Evolutionary conservation across 2,797 vertebrate genomes (phyloP), one percentile per base, ranked within the genome.

Genomic region (Gymnoscopelus microlampas): DNA sequence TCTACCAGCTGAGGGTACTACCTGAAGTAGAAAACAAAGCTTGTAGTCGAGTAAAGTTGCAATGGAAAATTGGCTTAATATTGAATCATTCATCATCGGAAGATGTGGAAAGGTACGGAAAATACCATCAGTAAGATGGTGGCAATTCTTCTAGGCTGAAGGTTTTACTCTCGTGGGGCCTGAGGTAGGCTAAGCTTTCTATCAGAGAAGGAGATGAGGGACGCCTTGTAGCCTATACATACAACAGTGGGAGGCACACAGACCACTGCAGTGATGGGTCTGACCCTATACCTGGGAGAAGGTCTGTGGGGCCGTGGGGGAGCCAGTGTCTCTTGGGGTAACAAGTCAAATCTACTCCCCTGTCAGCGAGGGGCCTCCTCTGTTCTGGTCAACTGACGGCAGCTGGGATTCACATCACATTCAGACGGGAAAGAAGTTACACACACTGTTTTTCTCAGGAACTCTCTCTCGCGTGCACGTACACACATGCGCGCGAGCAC

Each of bases 401-500:
- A 53, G 60, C 71, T 82, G 81, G 68, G 49, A 70, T 82, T 79
- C 65, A 60, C 64, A 78, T 79, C 67, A 67, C 59, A 48, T 74
- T 77, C 24, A 29, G 51, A 63, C 1, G 9, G 3, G 55, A 35
- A 77, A 72, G 56, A 53, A 29, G 15, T 3, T 61, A 26, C 47
- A 15, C 19, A 49, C 23, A 9, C 23, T 13, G 15, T 7, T 39
- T 14, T 7, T 7, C 47, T 15, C 14, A 15, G n/a, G n/a, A 54
- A 23, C 32, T 23, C 29, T 15, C 14, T 44, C n/a, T 4, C 3
- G 19, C 35, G 35, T 3, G 11, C 10, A 13, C 12, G 11, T 19
- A 53, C 0, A 8, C 14, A 1, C 15, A 23, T 7, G 11, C 32
- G 14, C 15, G 23, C 4, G 14, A 6, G 5, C 6, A 29, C 24